A percentile compares a stretch with the other conserved stretches of the same genome.
Conservation (phyloP, 2,797 vertebrate genomes). For the Nasua narica region DNA sequence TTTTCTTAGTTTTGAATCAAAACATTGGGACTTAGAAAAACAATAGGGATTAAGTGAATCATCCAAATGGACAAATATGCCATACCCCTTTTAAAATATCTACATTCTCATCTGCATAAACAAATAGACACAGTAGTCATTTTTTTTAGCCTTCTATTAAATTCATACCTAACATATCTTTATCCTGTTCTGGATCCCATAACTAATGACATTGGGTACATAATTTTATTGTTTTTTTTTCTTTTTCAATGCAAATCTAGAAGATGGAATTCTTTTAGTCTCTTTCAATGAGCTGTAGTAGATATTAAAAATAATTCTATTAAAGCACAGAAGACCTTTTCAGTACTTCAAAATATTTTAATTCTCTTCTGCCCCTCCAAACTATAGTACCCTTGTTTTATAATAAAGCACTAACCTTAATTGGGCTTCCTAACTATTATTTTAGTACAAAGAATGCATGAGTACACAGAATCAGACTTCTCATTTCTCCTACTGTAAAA, state of each 20-base stretch:
- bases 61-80: neutral
- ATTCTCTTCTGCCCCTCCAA: neutral
- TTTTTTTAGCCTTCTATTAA: neutral
- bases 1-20: neutral
- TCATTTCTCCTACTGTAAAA: neutral
- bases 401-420: neutral
- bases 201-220: neutral
- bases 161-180: neutral
- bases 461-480: neutral
- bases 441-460: neutral
- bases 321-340: neutral
- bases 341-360: neutral
- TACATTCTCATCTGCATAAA: neutral
- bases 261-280: neutral
- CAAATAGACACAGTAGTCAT: neutral
- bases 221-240: neutral
- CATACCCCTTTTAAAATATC: neutral
- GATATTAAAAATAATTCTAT: neutral
- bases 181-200: neutral
- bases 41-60: neutral
- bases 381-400: neutral
- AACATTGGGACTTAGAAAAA: neutral
- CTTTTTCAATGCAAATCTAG: neutral
- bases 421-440: neutral
- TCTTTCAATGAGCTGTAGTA: neutral